Evolutionary conservation across 2,888 invertebrate genomes (phyloP).

Genomic region (Malacosoma neustria): DNA sequence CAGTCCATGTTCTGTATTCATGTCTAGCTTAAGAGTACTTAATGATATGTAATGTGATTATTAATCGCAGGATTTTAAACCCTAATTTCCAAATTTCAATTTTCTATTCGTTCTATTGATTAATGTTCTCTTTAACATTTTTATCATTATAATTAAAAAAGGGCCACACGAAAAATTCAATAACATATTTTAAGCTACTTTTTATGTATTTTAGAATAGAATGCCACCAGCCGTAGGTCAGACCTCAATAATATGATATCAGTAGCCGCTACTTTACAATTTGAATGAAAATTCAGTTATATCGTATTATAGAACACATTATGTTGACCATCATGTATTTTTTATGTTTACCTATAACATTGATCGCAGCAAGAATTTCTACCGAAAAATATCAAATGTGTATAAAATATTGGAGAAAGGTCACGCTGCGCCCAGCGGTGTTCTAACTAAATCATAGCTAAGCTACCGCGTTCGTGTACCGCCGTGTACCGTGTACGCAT

Average conservation of each 20-base stretch:
- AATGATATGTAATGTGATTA: too few species aligned
- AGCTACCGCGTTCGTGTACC: constrained; percentile 18
- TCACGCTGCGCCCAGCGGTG: constrained; percentile 43
- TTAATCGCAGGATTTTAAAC: too few species aligned
- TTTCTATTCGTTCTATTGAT: too few species aligned
- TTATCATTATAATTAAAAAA: too few species aligned
- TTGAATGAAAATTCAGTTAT: background rate
- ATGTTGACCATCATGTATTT: background rate
- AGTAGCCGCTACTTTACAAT: background rate
- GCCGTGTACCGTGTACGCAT: background rate
- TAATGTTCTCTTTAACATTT: too few species aligned
- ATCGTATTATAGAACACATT: background rate
- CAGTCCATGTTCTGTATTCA: too few species aligned
- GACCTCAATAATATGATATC: background rate
- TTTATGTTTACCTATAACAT: background rate
- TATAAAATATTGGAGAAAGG: constrained; percentile 24
- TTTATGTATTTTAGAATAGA: too few species aligned
- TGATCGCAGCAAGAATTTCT: background rate
- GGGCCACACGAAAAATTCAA: too few species aligned
- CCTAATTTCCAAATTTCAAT: too few species aligned
- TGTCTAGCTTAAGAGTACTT: too few species aligned
- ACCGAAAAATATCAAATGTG: constrained; percentile 1
- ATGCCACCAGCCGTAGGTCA: background rate
- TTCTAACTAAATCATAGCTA: constrained; percentile 33
- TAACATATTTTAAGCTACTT: too few species aligned